Conservation (phyloP, 2,888 invertebrate genomes). For the Therioaphis trifolii region DNA sequence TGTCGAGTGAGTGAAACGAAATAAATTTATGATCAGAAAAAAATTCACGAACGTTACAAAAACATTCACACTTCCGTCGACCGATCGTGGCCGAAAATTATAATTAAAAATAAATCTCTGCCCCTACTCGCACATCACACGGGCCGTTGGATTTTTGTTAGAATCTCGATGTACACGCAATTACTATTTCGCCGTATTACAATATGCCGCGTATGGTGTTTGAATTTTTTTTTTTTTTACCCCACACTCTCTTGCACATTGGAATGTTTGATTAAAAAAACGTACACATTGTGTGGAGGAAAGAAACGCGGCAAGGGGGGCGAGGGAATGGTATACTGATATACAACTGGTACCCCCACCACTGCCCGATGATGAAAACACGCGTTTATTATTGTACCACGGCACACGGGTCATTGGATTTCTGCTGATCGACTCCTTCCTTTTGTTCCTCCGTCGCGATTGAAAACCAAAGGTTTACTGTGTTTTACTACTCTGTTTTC, state of each 20-base stretch:
- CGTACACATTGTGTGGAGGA: too few relatives aligned
- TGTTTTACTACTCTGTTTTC: too few relatives aligned
- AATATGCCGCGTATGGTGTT: too few relatives aligned
- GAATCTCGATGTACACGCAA: background rate
- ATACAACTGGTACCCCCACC: background rate
- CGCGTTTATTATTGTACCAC: conserved; percentile 18
- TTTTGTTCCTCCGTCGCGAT: background rate
- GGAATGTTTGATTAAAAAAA: conserved; percentile 55
- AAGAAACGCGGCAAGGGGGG: background rate
- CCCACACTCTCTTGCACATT: background rate
- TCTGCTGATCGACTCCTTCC: background rate
- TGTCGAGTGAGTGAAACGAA: background rate
- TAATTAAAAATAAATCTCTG: conserved; percentile 16
- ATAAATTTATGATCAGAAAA: background rate
- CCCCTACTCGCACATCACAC: background rate
- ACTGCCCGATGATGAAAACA: conserved; percentile 13
- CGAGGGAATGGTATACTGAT: background rate
- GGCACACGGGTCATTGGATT: conserved; percentile 25
- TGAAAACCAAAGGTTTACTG: too few relatives aligned
- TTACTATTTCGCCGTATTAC: background rate
- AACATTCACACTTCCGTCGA: background rate
- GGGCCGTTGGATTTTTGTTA: conserved; percentile 5
- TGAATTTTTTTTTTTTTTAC: conserved; percentile 35
- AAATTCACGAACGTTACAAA: background rate
- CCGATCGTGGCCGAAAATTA: background rate